A percentile compares a stretch with the other conserved stretches of the same genome.
phyloP scores from a whole-genome alignment of 2,888 invertebrate species.

The Hypercompe scribonia region DNA sequence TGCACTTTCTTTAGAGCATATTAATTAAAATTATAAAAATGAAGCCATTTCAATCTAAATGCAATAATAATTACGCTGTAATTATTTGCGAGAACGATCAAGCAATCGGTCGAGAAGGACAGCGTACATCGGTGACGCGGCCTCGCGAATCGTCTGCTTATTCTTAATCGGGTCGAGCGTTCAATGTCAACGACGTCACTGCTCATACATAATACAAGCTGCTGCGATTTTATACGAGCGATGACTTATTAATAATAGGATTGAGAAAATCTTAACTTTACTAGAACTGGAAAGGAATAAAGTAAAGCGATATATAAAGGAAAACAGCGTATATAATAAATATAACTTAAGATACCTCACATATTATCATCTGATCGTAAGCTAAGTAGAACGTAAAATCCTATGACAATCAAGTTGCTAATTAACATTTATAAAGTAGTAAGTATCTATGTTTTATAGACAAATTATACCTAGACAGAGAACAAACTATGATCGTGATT shows the following conservation, averaged over 20 bases:
- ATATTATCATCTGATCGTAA: background rate
- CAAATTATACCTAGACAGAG: background rate
- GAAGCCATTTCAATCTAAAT: background rate
- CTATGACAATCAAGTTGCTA: background rate
- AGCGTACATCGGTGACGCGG: constrained; percentile 57
- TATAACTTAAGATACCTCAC: too few species aligned
- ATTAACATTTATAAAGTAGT: background rate
- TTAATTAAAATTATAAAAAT: background rate
- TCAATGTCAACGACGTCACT: constrained; percentile 75
- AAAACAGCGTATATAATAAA: background rate
- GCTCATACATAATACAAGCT: constrained; percentile 47
- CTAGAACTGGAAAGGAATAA: too few species aligned
- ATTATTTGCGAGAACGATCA: constrained; percentile 55
- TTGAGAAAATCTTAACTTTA: background rate
- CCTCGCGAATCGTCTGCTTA: constrained; percentile 77
- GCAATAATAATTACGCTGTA: constrained; percentile 29
- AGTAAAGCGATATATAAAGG: background rate
- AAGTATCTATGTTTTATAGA: background rate
- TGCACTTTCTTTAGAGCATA: background rate
- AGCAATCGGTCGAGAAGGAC: constrained; percentile 56
- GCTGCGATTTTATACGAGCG: constrained; percentile 41
- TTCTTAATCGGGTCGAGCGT: constrained; percentile 78
- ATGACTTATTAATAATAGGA: background rate
- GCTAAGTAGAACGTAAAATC: background rate
- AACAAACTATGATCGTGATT: background rate